phyloP scores from a whole-genome alignment of 1,140 invertebrate species.

The Samia ricini region DNA sequence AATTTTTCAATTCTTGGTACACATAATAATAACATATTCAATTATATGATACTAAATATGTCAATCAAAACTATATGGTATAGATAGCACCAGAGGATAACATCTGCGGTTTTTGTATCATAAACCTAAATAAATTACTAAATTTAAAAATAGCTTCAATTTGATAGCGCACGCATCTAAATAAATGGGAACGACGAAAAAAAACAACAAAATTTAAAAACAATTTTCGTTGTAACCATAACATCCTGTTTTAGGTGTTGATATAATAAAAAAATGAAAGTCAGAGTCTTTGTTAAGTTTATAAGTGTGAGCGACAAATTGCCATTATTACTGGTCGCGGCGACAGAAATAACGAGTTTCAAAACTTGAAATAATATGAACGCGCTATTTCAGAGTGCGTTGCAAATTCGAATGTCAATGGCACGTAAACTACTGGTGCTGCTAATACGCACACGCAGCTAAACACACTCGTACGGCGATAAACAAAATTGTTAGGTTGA shows the following conservation, averaged over 20 bases:
- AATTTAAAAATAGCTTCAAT: slow-evolving; percentile 14
- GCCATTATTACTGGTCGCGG: not conserved
- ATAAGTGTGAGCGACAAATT: not conserved
- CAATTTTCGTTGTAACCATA: not conserved
- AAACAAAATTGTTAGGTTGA: slow-evolving; percentile 46
- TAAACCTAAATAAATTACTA: slow-evolving; percentile 10
- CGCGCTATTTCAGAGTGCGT: slow-evolving; percentile 6
- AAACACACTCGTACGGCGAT: slow-evolving; percentile 17
- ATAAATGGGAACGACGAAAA: slow-evolving; percentile 10
- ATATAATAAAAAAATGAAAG: not conserved
- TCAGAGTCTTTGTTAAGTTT: too few species aligned
- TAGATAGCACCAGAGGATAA: not conserved
- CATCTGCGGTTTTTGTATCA: slow-evolving; percentile 8
- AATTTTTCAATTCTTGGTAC: not conserved
- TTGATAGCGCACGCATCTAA: slow-evolving; percentile 14
- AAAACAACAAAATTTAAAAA: slow-evolving; percentile 4
- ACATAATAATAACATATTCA: not conserved
- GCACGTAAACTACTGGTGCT: slow-evolving; percentile 46
- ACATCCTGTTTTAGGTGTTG: not conserved
- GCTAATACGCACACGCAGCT: slow-evolving; percentile 22
- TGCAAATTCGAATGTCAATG: slow-evolving; percentile 58
- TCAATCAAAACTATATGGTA: not conserved
- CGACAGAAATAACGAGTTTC: not conserved
- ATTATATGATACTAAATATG: not conserved
- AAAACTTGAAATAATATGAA: slow-evolving; percentile 4